Evolutionary conservation across 2,888 invertebrate genomes (phyloP).

Genomic region (Chromoteleia sp.): DNA sequence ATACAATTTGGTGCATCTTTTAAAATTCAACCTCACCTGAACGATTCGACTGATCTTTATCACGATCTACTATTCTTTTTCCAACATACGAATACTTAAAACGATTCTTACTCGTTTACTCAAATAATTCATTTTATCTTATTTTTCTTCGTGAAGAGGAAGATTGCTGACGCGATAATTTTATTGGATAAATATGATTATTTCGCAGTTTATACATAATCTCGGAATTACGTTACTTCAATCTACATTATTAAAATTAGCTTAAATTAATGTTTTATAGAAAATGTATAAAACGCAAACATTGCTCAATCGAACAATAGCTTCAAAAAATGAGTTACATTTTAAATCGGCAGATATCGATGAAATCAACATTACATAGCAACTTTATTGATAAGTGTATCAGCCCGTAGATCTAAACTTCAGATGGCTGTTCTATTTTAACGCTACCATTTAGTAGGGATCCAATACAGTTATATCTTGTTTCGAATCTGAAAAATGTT

Average conservation of each 20-base stretch:
- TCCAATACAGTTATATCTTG: slow-evolving; percentile 28
- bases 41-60: background rate
- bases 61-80: slow-evolving; percentile 4
- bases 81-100: background rate
- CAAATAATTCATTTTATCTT: too few relatives aligned
- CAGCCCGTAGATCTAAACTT: slow-evolving; percentile 43
- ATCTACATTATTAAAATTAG: background rate
- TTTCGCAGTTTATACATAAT: too few relatives aligned
- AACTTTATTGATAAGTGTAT: slow-evolving; percentile 56
- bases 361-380: slow-evolving; percentile 50
- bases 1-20: slow-evolving; percentile 19
- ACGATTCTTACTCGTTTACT: too few relatives aligned
- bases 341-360: slow-evolving; percentile 26
- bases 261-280: background rate
- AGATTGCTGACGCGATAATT: too few relatives aligned
- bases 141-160: too few relatives aligned
- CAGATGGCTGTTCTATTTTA: slow-evolving; percentile 34
- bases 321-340: slow-evolving; percentile 38
- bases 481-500: slow-evolving; percentile 29
- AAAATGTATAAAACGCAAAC: background rate
- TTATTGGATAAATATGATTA: too few relatives aligned
- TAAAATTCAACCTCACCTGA: slow-evolving; percentile 23
- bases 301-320: slow-evolving; percentile 16
- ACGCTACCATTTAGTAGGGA: slow-evolving; percentile 30
- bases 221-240: background rate